phyloP scores from a whole-genome alignment of 23 tunicate genomes.

The Diplosoma virens region DNA sequence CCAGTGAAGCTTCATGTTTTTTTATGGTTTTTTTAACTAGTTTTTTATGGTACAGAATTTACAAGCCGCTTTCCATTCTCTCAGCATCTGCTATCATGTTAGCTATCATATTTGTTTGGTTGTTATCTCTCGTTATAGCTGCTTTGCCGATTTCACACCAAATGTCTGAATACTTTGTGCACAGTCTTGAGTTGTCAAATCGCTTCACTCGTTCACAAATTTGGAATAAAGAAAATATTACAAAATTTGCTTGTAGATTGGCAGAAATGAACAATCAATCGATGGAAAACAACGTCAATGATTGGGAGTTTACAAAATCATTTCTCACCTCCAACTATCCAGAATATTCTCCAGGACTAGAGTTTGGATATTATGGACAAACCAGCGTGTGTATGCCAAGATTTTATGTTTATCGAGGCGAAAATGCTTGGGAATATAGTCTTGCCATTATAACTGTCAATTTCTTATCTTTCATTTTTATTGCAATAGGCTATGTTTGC shows the following conservation, averaged over 20 bases:
- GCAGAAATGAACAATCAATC: neutral
- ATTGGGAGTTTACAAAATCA: neutral
- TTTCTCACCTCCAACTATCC: neutral
- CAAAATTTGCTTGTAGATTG: neutral
- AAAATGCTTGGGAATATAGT: neutral
- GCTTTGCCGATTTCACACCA: neutral
- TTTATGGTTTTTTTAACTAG: conserved; percentile 20
- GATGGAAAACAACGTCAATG: neutral
- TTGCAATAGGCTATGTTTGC: neutral
- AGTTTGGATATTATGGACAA: conserved; percentile 1
- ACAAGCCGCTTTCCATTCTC: too few species aligned
- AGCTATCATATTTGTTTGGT: neutral
- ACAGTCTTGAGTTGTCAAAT: neutral
- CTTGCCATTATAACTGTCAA: conserved; percentile 1
- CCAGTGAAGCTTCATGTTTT: conserved; percentile 70
- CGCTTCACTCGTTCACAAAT: neutral
- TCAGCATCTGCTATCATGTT: too few species aligned
- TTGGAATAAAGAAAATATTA: neutral
- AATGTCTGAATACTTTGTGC: neutral
- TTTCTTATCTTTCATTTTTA: conserved; percentile 15
- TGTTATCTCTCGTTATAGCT: neutral
- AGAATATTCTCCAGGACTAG: neutral
- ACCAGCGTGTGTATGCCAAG: conserved; percentile 24
- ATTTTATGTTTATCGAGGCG: neutral
- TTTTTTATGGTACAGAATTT: too few species aligned